These are phyloP conservation scores for Apodemia hepburni DNA, from an alignment of 2,888 invertebrate species.

Conservation along the genomic window DNA sequence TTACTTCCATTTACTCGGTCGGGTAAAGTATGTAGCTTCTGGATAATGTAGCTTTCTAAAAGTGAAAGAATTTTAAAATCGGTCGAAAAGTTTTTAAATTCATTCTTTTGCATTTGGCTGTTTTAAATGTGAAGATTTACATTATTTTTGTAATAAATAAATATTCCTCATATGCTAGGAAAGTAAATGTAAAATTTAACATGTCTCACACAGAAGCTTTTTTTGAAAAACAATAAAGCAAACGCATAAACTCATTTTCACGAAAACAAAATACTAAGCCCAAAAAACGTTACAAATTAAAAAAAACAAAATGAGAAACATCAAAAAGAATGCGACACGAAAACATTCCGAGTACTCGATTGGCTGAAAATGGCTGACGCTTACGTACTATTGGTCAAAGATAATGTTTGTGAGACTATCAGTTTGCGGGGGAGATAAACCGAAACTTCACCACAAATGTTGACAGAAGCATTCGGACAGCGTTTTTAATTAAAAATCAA, in stretches of 20 bases:
- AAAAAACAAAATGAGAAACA: conserved; percentile 35
- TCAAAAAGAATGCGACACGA: conserved; percentile 54
- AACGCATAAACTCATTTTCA: conserved; percentile 13
- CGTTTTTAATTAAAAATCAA: conserved; percentile 34
- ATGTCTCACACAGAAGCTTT: no score
- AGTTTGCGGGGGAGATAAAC: conserved; percentile 72
- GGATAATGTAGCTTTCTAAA: no score
- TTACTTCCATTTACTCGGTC: no score
- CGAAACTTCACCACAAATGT: conserved; percentile 69
- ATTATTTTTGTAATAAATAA: no score
- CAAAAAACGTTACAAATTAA: conserved; percentile 29
- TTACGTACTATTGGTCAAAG: conserved; percentile 75
- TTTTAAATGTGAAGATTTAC: no score
- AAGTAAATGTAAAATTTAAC: no score
- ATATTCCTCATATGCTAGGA: no score
- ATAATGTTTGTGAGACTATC: conserved; percentile 72
- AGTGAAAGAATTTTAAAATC: no score
- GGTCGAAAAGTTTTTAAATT: no score
- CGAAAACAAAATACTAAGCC: conserved; percentile 25
- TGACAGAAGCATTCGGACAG: conserved; percentile 51
- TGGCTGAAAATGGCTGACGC: conserved; percentile 63
- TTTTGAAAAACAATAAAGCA: neutral
- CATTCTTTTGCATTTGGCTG: no score
- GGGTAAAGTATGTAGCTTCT: no score
- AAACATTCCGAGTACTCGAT: conserved; percentile 52